Base-by-base conservation (phyloP, 2,888 invertebrate genomes). In the Meteorus colon region DNA sequence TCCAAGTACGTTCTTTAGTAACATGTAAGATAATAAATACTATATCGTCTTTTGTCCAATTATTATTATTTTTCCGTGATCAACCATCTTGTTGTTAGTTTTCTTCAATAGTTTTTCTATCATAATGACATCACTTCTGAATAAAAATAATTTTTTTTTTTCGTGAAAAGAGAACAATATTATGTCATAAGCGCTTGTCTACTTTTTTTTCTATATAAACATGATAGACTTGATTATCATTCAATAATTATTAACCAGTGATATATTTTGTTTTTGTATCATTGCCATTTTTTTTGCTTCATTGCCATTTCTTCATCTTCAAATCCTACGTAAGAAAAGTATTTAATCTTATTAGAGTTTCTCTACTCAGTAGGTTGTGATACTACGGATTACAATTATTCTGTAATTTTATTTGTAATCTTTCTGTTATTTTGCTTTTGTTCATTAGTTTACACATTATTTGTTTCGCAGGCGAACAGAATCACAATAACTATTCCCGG, bases 381-480 rank as follows among this genome's bases (percentile, higher is more conserved):
- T 63, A 41, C 72, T 65, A 73, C 65, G 51, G 51, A 60, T 60
- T 71, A 41, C 48, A 3, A 14, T 69, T 60, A 34, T 59, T 41
- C 27, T 70, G 24, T 59, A 41, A 24, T 41, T 41, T 37, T 70
- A 34, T 59, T 60, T 37, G 14, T 14, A 37, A 60, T 51, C 12
- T 55, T 55, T 55, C 12, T 34, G 24, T 55, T 65, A 45, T 12
- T 66, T 34, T n/a, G 8, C n/a, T 73, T 70, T 63, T 66, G 19
- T 73, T 73, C 37, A 66, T 37, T 66, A 66, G 34, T 74, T 74
- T 59, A 67, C 67, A 60, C 45, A 60, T 37, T 73, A 24, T 37
- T 73, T 65, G 12, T 67, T 68, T 69, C 68, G 68, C 74, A 69
- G 68, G 63, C 74, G 63, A 74, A 74, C 67, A 74, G 67, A 68